Evolutionary conservation across 2,888 invertebrate species (phyloP).

Genomic region (Pasiphila rectangulata): DNA sequence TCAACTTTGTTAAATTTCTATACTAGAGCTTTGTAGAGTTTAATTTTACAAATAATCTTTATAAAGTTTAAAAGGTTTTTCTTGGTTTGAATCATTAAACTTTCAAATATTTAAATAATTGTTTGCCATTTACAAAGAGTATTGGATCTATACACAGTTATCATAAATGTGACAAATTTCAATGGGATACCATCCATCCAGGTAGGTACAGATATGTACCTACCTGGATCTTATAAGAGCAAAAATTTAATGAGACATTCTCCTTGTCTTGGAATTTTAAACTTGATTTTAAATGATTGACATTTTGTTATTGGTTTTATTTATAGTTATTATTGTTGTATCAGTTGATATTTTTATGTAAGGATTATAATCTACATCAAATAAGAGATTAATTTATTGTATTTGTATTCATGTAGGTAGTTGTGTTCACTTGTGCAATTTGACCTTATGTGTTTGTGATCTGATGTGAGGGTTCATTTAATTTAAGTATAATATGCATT

Average conservation of each 20-base stretch:
- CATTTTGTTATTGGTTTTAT: constrained; percentile 70
- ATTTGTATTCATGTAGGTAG: constrained; percentile 61
- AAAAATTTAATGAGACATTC: constrained; percentile 7
- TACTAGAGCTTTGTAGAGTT: constrained; percentile 6
- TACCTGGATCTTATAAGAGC: not conserved
- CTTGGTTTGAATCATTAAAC: not conserved
- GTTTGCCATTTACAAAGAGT: not conserved
- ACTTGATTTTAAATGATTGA: constrained; percentile 62
- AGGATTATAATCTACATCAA: constrained; percentile 58
- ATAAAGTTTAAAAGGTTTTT: constrained; percentile 1
- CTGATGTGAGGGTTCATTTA: constrained; percentile 73
- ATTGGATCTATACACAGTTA: not conserved
- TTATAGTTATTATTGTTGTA: constrained; percentile 66
- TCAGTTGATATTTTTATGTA: constrained; percentile 76
- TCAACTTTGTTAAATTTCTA: constrained; percentile 29
- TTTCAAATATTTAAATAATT: not conserved
- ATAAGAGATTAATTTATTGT: constrained; percentile 78
- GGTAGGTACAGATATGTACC: too few species aligned
- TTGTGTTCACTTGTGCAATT: constrained; percentile 74
- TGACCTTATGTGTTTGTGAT: constrained; percentile 75
- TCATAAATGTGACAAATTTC: not conserved
- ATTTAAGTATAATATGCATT: constrained; percentile 72
- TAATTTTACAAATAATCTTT: constrained; percentile 9
- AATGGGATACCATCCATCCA: too few species aligned
- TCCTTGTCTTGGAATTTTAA: constrained; percentile 59